Evolutionary conservation across 2,113 vertebrate genomes (phyloP).

Genomic region (Smithornis capensis): DNA sequence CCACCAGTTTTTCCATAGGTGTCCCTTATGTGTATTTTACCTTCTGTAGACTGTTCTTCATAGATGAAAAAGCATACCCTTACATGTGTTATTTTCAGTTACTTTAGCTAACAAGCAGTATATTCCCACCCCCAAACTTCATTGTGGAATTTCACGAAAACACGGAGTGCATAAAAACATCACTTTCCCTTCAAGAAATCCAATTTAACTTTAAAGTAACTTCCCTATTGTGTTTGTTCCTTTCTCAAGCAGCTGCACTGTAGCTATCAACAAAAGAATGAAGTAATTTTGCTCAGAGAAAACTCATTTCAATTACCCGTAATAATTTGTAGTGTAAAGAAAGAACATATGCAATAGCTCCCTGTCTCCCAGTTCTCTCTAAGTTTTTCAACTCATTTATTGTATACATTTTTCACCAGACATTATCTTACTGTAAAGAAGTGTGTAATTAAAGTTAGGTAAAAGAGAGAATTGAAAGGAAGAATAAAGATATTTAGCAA

Average conservation of each 20-base stretch:
- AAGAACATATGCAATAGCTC: constrained; percentile 4
- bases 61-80: neutral
- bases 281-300: constrained; percentile 64
- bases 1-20: neutral
- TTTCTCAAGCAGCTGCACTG: constrained; percentile 60
- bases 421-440: constrained; percentile 43
- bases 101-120: neutral
- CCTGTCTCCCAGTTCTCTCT: neutral
- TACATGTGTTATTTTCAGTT: neutral
- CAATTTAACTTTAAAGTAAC: constrained; percentile 56
- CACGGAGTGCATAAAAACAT: neutral
- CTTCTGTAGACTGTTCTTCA: neutral
- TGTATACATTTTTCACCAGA: constrained; percentile 50
- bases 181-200: neutral
- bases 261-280: constrained; percentile 66
- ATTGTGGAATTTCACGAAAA: neutral
- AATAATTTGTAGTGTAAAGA: constrained; percentile 68
- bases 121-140: neutral
- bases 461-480: constrained; percentile 5
- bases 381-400: constrained; percentile 53
- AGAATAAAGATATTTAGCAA: constrained; percentile 6
- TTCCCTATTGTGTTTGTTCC: constrained; percentile 42
- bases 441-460: constrained; percentile 57
- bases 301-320: constrained; percentile 60
- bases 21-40: neutral